Base-by-base conservation (phyloP, 2,797 vertebrate genomes). In the Rhinichthys osculus region DNA sequence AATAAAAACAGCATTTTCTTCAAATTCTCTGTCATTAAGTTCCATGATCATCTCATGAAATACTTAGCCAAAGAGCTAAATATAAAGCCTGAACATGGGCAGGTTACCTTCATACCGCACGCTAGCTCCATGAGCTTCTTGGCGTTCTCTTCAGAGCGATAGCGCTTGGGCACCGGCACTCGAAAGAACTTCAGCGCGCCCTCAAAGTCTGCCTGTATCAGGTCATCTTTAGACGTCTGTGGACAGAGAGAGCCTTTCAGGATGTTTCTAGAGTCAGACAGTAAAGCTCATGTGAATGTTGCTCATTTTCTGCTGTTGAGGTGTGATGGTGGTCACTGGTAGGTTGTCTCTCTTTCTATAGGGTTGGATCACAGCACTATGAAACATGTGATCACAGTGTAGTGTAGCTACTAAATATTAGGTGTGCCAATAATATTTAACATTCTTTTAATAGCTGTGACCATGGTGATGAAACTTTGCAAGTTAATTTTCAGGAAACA, bases 81-180 rank as follows among this genome's bases (percentile, higher is more conserved):
- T 16, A 69, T 47, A 40, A 3, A n/a, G 30, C 13, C 21, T 62
- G 33, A n/a, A 17, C 3, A 23, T 5, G 6, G 16, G 11, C 7
- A 5, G n/a, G 21, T 72, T 95, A 99, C 98, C 98, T 99, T 99
- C 94, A 99, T 97, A 92, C 97, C 97, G 88, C 98, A 99, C 3
- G 98, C 98, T 86, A 99, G 93, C 90, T 99, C 98, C 98, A 99
- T 99, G 89, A 99, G 95, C 88, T 98, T 99, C 92, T 99, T 99
- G 73, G 98, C 98, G 3, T 99, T 99, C 91, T 99, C 98, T 93
- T 99, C 98, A 0, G 98, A 99, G 64, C 98, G 98, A n/a, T 99
- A 99, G 54, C 98, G 95, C 93, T 99, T 99, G 30, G 98, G 98
- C 91, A 99, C 97, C 2, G 99, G 98, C 70, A 99, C 98, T 0